Conservation (phyloP, 2,797 vertebrate species). For the Gobio occitaniae region DNA sequence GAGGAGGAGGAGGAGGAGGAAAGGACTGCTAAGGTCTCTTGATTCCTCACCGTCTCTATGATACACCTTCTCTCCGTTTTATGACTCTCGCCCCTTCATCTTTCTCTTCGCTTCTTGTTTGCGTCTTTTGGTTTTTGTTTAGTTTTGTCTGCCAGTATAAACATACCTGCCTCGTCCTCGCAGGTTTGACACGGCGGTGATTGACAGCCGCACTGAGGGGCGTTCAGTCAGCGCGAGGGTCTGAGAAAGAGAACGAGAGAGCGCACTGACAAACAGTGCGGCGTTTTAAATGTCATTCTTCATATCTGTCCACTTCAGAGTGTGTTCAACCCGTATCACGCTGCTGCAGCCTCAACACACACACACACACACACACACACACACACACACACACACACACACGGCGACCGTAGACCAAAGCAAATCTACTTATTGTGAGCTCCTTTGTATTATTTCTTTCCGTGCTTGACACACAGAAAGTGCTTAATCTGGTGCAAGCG, state of each 20-base stretch:
- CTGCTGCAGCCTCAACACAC: slow-evolving; percentile 56
- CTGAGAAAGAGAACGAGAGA: slow-evolving; percentile 74
- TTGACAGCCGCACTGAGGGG: slow-evolving; percentile 50
- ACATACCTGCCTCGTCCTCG: slow-evolving; percentile 49
- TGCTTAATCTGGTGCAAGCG: slow-evolving; percentile 51
- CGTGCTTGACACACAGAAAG: slow-evolving; percentile 54
- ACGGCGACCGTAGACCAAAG: slow-evolving; percentile 18
- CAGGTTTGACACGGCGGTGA: slow-evolving; percentile 52
- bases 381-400: not conserved
- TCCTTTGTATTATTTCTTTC: slow-evolving; percentile 56
- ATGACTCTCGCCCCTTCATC: slow-evolving; percentile 41
- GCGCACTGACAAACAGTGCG: slow-evolving; percentile 47
- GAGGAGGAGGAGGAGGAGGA: slow-evolving; percentile 25
- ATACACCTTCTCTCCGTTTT: slow-evolving; percentile 29
- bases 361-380: slow-evolving; percentile 38
- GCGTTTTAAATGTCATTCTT: slow-evolving; percentile 75
- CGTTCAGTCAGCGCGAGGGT: slow-evolving; percentile 31
- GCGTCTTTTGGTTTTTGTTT: slow-evolving; percentile 50
- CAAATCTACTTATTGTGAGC: slow-evolving; percentile 55
- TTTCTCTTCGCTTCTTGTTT: slow-evolving; percentile 25
- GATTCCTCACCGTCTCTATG: slow-evolving; percentile 46
- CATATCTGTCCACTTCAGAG: slow-evolving; percentile 64
- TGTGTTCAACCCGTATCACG: slow-evolving; percentile 59
- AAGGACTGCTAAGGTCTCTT: slow-evolving; percentile 42
- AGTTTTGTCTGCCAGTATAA: slow-evolving; percentile 48